Percentiles rank a stretch among this genome's conserved stretches.
Evolutionary conservation across 2,888 invertebrate genomes (phyloP).

Genomic region (Andrena flavipes): DNA sequence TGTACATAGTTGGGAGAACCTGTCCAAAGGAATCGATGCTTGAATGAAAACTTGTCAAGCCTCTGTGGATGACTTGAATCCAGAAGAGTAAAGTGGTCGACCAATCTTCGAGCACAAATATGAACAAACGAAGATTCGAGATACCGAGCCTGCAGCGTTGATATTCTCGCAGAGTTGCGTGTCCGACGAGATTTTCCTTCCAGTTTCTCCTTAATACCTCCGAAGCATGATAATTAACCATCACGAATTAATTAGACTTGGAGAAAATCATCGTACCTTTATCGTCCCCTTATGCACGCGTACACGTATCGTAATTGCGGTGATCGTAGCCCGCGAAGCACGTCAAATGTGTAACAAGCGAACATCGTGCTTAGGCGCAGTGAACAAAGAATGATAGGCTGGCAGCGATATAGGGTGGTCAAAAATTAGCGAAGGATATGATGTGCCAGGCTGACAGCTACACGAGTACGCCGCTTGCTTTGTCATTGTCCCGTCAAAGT

Average conservation of each 20-base stretch:
- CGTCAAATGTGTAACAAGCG: too few species aligned
- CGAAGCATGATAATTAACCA: conserved; percentile 37
- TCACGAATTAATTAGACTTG: conserved; percentile 44
- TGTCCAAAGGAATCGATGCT: too few species aligned
- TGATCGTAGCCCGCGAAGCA: too few species aligned
- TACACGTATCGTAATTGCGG: neutral
- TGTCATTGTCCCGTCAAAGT: conserved; percentile 52
- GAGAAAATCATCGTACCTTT: conserved; percentile 10
- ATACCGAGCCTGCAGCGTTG: too few species aligned
- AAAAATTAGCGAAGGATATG: conserved; percentile 42
- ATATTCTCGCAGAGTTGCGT: conserved; percentile 24
- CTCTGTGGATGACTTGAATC: too few species aligned
- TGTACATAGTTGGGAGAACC: too few species aligned
- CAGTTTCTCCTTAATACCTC: conserved; percentile 30
- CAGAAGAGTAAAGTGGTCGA: too few species aligned
- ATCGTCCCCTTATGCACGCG: conserved; percentile 21
- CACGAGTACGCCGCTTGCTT: conserved; percentile 39
- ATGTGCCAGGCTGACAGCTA: conserved; percentile 41
- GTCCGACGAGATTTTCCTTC: conserved; percentile 30
- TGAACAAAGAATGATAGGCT: too few species aligned
- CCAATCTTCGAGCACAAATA: too few species aligned
- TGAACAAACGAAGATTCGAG: too few species aligned
- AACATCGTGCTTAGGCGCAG: too few species aligned
- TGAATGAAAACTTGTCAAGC: too few species aligned
- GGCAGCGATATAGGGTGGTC: neutral